Evolutionary conservation across 1,140 invertebrate species (phyloP), one percentile per base, ranked within the genome.

Genomic region (Heliconius hewitsoni): DNA sequence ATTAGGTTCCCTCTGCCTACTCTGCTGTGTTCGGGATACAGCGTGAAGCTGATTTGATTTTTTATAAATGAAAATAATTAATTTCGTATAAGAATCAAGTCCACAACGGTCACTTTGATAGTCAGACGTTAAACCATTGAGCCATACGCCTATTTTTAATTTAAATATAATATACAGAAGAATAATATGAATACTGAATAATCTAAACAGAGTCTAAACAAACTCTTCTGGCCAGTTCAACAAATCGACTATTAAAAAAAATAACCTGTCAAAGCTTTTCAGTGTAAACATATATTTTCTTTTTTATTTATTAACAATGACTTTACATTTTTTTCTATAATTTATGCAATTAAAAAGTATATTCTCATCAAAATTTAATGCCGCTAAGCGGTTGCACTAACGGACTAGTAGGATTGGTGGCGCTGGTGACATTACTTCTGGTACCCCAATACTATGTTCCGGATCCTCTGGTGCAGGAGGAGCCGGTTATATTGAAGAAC

Each of bases 391-490:
- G 89, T 55, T 92, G 90, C 82, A 87, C 86, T 42, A 86, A 85
- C 74, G 89, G 91, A 81, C 77, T 90, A 77, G 78, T 90, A 81
- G 84, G 85, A 75, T 87, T 87, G 77, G 88, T 88, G 66, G 90
- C 87, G 66, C 39, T 89, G 72, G 82, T 90, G 27, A 85, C 87
- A n/a, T 73, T 93, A 66, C 76, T 92, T 66, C 80, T 90, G 60
- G 75, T 93, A 75, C 92, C 91, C 13, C 87, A 90, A 73, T 93
- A 91, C 71, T 92, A 89, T 78, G 84, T 91, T 50, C 91, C 90
- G 8, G 87, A 90, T n/a, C 71, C 87, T 19, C 37, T 57, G 11
- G 66, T 73, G 0, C 55, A 74, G 19, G 74, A 77, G 16, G 74
- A 79, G 27, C 76, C 84, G 5, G 72, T 76, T 30, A 42, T 74